These are phyloP conservation scores for Strigops habroptila DNA, from an alignment of 2,113 vertebrate species.

Conservation along the genomic window DNA sequence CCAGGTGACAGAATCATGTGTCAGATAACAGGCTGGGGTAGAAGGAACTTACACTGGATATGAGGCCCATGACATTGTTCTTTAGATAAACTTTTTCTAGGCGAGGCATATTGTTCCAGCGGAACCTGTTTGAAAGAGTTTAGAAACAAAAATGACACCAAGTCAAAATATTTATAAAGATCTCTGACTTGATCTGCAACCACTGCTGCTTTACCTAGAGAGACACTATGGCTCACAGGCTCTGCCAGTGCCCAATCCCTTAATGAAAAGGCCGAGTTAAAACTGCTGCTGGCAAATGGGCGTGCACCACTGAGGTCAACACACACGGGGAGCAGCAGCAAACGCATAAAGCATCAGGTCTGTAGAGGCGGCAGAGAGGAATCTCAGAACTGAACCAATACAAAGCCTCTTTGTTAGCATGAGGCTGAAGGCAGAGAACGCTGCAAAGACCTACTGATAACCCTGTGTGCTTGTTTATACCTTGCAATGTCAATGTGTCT, in stretches of 20 bases:
- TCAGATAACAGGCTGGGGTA: neutral
- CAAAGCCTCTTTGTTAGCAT: constrained; percentile 16
- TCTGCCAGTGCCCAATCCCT: neutral
- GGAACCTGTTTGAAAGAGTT: constrained; percentile 75
- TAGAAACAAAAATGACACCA: neutral
- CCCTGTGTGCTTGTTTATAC: neutral
- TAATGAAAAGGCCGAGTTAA: neutral
- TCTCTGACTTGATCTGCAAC: neutral
- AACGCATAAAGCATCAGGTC: constrained; percentile 10
- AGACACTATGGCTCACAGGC: neutral
- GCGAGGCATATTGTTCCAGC: constrained; percentile 93
- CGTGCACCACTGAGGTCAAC: neutral
- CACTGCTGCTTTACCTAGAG: neutral
- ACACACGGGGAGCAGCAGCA: neutral
- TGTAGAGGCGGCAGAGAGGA: neutral
- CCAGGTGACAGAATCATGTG: neutral
- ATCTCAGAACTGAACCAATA: neutral
- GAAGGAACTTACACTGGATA: constrained; percentile 76
- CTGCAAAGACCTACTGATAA: neutral
- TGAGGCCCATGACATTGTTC: constrained; percentile 92
- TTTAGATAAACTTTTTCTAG: constrained; percentile 91
- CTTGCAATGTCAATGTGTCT: fast-evolving
- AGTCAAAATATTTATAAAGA: neutral
- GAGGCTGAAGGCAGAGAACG: neutral
- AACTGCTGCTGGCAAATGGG: neutral